Base-by-base conservation (phyloP, 2,113 vertebrate species). In the Platanista minor region DNA sequence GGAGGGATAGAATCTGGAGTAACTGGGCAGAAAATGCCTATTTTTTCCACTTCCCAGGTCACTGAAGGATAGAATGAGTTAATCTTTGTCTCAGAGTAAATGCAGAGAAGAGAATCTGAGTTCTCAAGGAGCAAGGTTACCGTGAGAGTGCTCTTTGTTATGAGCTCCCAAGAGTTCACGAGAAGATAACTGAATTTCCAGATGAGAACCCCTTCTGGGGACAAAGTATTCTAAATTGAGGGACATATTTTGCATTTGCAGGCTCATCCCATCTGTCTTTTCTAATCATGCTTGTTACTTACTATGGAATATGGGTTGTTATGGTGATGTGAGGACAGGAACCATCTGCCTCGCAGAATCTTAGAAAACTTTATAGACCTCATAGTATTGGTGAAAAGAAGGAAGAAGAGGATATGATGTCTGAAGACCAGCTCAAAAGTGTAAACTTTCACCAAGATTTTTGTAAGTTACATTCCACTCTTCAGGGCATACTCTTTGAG, bases 211-310 rank as follows among this genome's bases (percentile, higher is more conserved):
- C 23, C 27, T 91, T 89, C 66, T 1, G 33, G 95, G 89, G 86
- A 91, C 33, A 96, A 52, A 77, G 20, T 39, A 46, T 89, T 83
- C 83, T 90, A 93, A 92, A 86, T 67, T 1, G 36, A 94, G 77
- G 88, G 91, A 9, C 52, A 86, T 71, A 78, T 95, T 96, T 93
- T 96, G 20, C 83, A 89, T 71, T 84, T 91, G 33, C 41, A 69
- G 72, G 29, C 91, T 97, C 89, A 69, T 77, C 85, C 85, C 81
- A 80, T 96, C 96, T 97, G 95, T 97, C 94, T 95, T 95, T 83
- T 66, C 72, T 97, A 95, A 94, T 86, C 77, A 80, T 75, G 78
- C 82, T 94, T 96, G 67, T 84, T 96, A 88, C 41, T 87, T 90
- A 27, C 91, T 87, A 62, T 89, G 83, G 77, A 93, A 74, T 69